A percentile compares a stretch with the other conserved stretches of the same genome.
Conservation (phyloP, 2,113 vertebrate species). For the Penelope pileata region DNA sequence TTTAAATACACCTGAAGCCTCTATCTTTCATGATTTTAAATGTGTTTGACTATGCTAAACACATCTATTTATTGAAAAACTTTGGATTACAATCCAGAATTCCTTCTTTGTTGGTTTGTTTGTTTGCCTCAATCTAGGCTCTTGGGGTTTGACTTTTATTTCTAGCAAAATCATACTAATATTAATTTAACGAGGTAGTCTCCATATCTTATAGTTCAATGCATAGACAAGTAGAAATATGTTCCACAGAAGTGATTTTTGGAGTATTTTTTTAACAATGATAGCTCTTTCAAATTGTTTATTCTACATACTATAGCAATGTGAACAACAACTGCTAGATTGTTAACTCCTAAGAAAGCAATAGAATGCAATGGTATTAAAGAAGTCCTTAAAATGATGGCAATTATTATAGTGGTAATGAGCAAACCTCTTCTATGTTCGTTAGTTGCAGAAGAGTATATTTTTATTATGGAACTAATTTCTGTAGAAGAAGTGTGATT, state of each 20-base stretch:
- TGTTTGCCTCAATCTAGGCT: not conserved
- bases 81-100: not conserved
- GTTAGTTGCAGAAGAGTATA: not conserved
- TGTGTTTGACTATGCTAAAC: not conserved
- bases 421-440: slow-evolving; percentile 13
- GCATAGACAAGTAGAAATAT: too few relatives aligned
- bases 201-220: not conserved
- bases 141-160: not conserved
- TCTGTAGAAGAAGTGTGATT: not conserved
- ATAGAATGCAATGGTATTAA: not conserved
- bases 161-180: not conserved
- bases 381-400: not conserved
- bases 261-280: not conserved
- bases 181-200: not conserved
- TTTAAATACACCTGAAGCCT: not conserved
- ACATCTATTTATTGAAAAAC: not conserved
- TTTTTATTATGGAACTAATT: not conserved
- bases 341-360: not conserved
- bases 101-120: not conserved
- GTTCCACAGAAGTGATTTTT: not conserved
- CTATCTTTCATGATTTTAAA: not conserved
- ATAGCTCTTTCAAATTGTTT: not conserved
- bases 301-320: not conserved
- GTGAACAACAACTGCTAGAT: not conserved
- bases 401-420: not conserved